phyloP scores from a whole-genome alignment of 1,140 invertebrate species.

The Trypoxylus dichotomus region DNA sequence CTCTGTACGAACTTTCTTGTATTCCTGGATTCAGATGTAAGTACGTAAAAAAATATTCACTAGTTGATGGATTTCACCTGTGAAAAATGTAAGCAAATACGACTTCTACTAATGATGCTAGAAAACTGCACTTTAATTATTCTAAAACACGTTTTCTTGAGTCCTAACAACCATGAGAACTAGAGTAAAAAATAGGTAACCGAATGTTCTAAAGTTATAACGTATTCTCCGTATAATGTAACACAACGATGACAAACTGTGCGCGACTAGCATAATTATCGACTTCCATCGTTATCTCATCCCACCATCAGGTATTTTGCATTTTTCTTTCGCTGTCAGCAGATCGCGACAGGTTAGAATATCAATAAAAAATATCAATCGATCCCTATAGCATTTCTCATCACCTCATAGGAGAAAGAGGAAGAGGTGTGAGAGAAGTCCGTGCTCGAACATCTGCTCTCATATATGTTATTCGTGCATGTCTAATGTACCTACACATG shows the following conservation, averaged over 20 bases:
- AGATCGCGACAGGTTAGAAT: background rate
- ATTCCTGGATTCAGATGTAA: no score
- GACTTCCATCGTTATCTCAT: background rate
- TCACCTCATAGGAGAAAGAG: background rate
- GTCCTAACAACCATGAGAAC: background rate
- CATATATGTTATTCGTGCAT: background rate
- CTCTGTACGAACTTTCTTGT: no score
- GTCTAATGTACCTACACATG: background rate
- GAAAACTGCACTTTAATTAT: no score
- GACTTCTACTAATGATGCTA: no score
- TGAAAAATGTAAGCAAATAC: no score
- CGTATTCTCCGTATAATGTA: background rate
- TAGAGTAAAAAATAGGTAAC: background rate
- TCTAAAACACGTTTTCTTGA: no score
- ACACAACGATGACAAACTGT: background rate
- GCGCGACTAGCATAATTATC: background rate
- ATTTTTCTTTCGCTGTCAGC: background rate
- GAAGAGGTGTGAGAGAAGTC: background rate
- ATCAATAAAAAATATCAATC: conserved; percentile 7
- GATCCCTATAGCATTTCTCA: background rate
- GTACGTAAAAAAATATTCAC: no score
- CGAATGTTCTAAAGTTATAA: background rate
- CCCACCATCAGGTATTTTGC: conserved; percentile 2
- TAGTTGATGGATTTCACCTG: no score
- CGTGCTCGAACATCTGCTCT: conserved; percentile 12